These are phyloP conservation scores for Stictonetta naevosa DNA, from an alignment of 2,113 vertebrate genomes.

Conservation along the genomic window DNA sequence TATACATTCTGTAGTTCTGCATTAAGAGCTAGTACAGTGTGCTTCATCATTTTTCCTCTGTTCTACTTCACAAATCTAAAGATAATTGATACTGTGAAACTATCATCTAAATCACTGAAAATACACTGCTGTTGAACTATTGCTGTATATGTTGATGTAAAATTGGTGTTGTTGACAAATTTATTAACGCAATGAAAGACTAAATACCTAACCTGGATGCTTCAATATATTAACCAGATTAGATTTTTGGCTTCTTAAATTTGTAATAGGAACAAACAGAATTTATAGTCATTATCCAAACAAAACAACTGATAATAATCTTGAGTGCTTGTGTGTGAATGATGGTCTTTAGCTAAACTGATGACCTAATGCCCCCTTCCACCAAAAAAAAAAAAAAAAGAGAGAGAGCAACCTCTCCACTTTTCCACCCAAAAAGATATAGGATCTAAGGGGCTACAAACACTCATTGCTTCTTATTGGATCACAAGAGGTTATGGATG, in stretches of 20 bases:
- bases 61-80: constrained; percentile 61
- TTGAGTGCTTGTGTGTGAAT: neutral
- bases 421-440: neutral
- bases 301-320: neutral
- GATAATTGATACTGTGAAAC: constrained; percentile 53
- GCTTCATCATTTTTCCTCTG: constrained; percentile 52
- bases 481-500: neutral
- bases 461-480: neutral
- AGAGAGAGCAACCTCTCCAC: neutral
- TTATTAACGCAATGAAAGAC: neutral
- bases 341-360: neutral
- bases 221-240: neutral
- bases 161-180: neutral
- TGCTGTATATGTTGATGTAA: neutral
- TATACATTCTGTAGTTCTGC: constrained; percentile 64
- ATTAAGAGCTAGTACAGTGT: constrained; percentile 24
- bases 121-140: neutral
- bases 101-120: neutral
- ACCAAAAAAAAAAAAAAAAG: neutral
- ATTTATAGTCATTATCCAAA: neutral
- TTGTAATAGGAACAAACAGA: neutral
- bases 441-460: neutral
- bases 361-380: neutral
- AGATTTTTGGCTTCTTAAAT: neutral
- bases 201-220: neutral